These are phyloP conservation scores for Phoebastria nigripes DNA, from an alignment of 2,797 vertebrate species.

Conservation along the genomic window DNA sequence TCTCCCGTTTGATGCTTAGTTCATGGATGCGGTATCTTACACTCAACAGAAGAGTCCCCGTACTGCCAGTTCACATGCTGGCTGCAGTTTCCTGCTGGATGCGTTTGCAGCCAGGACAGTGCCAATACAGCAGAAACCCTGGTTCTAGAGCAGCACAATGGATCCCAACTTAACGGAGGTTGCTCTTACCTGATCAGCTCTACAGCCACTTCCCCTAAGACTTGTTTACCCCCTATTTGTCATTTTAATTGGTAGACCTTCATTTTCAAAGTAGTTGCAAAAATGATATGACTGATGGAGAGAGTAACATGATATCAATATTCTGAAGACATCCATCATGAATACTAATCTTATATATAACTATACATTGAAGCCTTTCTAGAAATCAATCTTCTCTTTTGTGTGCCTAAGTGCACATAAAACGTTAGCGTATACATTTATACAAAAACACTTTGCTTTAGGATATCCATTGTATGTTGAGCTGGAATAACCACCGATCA, in stretches of 20 bases:
- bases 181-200: background rate
- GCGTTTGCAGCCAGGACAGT: rapidly evolving
- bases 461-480: background rate
- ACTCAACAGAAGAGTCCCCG: rapidly evolving
- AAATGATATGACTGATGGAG: background rate
- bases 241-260: background rate
- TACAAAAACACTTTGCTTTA: background rate
- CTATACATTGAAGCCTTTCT: background rate
- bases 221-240: background rate
- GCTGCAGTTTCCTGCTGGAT: background rate
- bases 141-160: background rate
- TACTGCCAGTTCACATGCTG: rapidly evolving
- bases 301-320: slow-evolving; percentile 16
- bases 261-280: background rate
- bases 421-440: background rate
- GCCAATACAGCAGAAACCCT: background rate
- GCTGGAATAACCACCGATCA: background rate
- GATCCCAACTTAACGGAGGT: background rate
- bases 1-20: background rate
- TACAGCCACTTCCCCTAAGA: background rate
- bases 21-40: background rate
- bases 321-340: background rate
- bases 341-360: background rate
- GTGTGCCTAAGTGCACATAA: background rate
- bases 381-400: background rate